A percentile compares a stretch with the other conserved stretches of the same genome.
Evolutionary conservation across 2,888 invertebrate species (phyloP).

Genomic region (Beris chalybata): DNA sequence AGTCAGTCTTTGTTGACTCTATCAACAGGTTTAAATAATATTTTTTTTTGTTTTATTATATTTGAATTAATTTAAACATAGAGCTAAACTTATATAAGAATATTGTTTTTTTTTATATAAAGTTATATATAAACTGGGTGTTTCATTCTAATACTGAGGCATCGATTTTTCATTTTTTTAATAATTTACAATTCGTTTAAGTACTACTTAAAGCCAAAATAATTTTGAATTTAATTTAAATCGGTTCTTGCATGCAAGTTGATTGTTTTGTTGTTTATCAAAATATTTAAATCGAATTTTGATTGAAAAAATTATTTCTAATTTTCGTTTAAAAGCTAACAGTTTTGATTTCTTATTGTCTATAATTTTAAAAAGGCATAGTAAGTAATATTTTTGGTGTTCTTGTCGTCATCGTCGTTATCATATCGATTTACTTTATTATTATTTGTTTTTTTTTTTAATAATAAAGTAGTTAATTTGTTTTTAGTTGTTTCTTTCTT

Average conservation of each 20-base stretch:
- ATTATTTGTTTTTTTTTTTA: not conserved
- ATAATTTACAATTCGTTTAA: conserved; percentile 10
- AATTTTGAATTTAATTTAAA: too few species aligned
- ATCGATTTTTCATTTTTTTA: conserved; percentile 2
- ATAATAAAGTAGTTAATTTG: not conserved
- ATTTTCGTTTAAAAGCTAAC: too few species aligned
- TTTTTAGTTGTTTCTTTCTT: not conserved
- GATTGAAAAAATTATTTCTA: too few species aligned
- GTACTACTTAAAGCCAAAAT: conserved; percentile 19
- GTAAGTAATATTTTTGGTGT: conserved; percentile 14
- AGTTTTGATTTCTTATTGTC: too few species aligned
- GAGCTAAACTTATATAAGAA: conserved; percentile 7
- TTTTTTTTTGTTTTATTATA: conserved; percentile 22
- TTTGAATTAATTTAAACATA: not conserved
- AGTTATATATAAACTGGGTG: conserved; percentile 13
- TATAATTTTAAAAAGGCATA: too few species aligned
- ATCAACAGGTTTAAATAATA: conserved; percentile 32
- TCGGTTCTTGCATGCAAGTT: too few species aligned
- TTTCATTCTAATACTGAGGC: conserved; percentile 28
- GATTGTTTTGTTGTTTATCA: too few species aligned
- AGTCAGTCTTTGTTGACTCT: conserved; percentile 39
- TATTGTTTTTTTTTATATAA: conserved; percentile 20
- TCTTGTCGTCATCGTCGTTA: conserved; percentile 7
- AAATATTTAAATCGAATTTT: too few species aligned
- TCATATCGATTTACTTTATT: not conserved